Evolutionary conservation across 2,888 invertebrate species (phyloP).

Genomic region (Tipula confusa): DNA sequence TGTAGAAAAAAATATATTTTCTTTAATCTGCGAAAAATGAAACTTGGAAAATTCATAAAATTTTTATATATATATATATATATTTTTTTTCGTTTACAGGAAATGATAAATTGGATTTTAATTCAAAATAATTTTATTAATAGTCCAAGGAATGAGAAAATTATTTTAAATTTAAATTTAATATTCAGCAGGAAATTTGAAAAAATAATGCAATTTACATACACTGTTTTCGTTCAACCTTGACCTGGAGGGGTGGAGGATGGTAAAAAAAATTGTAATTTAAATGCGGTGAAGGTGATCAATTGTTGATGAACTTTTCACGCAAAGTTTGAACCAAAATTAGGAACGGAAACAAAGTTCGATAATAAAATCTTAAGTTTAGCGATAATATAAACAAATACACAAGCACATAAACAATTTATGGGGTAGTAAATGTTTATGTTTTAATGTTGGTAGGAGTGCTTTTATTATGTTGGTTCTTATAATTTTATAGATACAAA

Average conservation of each 20-base stretch:
- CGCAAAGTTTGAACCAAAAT: not conserved
- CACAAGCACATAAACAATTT: not conserved
- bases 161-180: not conserved
- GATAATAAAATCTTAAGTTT: not conserved
- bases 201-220: not conserved
- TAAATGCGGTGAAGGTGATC: not conserved
- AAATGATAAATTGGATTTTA: conserved; percentile 25
- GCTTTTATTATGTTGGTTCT: not conserved
- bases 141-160: not conserved
- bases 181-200: not conserved
- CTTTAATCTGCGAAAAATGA: not conserved
- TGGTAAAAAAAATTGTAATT: not conserved
- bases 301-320: not conserved
- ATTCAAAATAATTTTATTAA: not conserved
- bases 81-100: not conserved
- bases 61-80: not conserved
- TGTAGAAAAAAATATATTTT: not conserved
- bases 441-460: not conserved
- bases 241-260: not conserved
- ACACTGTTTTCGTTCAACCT: not conserved
- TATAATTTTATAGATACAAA: not conserved
- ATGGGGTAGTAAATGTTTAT: not conserved
- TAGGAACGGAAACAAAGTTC: not conserved
- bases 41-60: not conserved
- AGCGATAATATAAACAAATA: not conserved